phyloP scores from a whole-genome alignment of 92 coral and sea anemone species.

The Phenganax subtilis region DNA sequence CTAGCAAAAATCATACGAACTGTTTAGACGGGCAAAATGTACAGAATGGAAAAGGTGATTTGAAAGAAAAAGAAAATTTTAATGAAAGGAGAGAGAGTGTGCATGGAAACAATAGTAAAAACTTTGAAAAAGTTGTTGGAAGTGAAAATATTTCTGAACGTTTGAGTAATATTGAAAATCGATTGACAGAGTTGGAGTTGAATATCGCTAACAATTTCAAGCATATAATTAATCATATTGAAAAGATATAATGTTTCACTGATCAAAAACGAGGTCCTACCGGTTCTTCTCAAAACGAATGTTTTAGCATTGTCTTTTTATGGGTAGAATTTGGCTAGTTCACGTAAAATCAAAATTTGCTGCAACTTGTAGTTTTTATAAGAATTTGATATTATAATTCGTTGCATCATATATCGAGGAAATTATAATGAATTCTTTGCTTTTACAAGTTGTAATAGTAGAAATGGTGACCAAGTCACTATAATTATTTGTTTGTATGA shows the following conservation, averaged over 20 bases:
- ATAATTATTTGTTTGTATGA: neutral
- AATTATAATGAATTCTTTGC: no score
- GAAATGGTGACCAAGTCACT: neutral
- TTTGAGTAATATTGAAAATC: slow-evolving; percentile 20
- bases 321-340: no score
- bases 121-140: neutral
- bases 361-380: no score
- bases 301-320: no score
- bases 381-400: no score
- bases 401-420: no score
- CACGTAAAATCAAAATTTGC: no score
- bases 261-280: neutral
- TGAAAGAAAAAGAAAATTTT: neutral
- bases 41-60: neutral
- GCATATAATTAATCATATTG: slow-evolving; percentile 16
- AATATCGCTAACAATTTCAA: slow-evolving; percentile 18
- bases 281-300: neutral
- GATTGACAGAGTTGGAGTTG: slow-evolving; percentile 16
- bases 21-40: neutral
- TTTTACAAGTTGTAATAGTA: neutral
- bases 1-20: neutral
- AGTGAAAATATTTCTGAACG: slow-evolving; percentile 20
- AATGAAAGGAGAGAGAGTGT: neutral
- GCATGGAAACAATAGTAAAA: neutral
- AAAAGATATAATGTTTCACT: neutral